These are phyloP conservation scores for Drosophila diplacantha DNA, from an alignment of 2,888 invertebrate genomes.

Conservation along the genomic window DNA sequence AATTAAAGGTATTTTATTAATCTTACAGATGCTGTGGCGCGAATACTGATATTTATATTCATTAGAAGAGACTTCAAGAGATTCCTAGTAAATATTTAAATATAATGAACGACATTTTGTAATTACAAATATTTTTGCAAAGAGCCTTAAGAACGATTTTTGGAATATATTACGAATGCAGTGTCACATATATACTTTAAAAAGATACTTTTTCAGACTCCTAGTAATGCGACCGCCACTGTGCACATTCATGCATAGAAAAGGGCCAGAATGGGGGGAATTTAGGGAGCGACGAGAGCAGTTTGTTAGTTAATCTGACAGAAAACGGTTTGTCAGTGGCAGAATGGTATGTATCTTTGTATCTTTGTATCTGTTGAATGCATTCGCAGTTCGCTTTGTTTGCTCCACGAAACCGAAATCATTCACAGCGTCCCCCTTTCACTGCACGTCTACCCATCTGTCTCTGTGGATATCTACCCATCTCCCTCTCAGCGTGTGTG, in stretches of 20 bases:
- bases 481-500: conserved; percentile 3
- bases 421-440: conserved; percentile 29
- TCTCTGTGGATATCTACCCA: not conserved
- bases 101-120: no score
- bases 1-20: no score
- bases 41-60: no score
- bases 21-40: no score
- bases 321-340: conserved; percentile 60
- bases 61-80: no score
- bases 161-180: not conserved
- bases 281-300: conserved; percentile 39
- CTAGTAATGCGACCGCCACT: conserved; percentile 1
- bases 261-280: conserved; percentile 10
- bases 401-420: conserved; percentile 21
- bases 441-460: not conserved
- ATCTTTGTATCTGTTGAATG: conserved; percentile 58
- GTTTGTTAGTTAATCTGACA: conserved; percentile 65
- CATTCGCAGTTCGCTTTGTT: conserved; percentile 44
- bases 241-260: conserved; percentile 9
- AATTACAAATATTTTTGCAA: not conserved
- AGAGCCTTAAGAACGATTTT: not conserved
- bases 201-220: not conserved
- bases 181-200: not conserved
- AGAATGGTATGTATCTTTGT: conserved; percentile 55
- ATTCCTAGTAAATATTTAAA: not conserved